Conservation (phyloP, 2,797 vertebrate species). For the Tolypeutes matacus region DNA sequence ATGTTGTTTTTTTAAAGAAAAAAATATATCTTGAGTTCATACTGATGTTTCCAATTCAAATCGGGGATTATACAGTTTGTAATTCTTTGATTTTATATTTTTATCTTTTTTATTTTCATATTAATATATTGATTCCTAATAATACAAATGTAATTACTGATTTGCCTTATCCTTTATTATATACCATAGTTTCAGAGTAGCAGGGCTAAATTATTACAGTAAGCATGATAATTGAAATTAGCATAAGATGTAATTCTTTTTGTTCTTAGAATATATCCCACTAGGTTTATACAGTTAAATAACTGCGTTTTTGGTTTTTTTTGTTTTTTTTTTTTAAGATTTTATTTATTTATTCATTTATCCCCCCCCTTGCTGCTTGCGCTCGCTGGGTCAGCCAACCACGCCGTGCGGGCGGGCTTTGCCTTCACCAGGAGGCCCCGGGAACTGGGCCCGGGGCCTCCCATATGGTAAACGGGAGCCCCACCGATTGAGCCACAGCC, state of each 20-base stretch:
- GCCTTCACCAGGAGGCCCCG: too few species aligned
- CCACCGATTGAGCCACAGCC: too few species aligned
- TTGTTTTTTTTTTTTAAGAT: too few species aligned
- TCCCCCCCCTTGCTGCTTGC: too few species aligned
- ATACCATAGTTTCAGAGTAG: neutral
- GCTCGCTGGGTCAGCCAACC: too few species aligned
- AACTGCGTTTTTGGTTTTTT: too few species aligned
- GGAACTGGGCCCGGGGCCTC: too few species aligned
- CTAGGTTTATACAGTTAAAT: neutral
- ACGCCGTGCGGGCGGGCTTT: too few species aligned
- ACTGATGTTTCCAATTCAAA: neutral
- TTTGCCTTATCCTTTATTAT: neutral
- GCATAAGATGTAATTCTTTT: neutral
- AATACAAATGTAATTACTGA: constrained; percentile 15
- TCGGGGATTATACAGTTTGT: neutral
- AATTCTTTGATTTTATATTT: neutral
- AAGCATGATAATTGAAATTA: neutral
- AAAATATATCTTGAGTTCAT: neutral
- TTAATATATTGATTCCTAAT: neutral
- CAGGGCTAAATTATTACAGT: neutral
- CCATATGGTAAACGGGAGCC: too few species aligned
- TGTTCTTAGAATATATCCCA: neutral
- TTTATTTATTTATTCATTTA: too few species aligned
- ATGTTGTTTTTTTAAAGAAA: neutral
- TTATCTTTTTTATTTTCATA: neutral